Percentiles rank a stretch among this genome's conserved stretches.
Conservation (phyloP, 2,888 invertebrate species). For the Dorcus parallelipipedus region DNA sequence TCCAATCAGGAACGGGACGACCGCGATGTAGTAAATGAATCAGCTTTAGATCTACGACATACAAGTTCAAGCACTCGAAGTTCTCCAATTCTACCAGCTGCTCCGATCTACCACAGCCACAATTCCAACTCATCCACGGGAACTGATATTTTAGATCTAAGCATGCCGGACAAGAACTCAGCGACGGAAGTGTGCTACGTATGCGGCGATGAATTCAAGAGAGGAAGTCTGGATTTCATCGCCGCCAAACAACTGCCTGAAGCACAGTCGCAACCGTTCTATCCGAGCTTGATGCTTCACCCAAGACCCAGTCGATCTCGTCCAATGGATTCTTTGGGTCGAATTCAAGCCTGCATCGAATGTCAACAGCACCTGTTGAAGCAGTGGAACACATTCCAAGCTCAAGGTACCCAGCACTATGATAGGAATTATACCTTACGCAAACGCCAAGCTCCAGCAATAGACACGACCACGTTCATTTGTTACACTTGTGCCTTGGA, state of each 20-base stretch:
- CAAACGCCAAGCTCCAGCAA: slow-evolving; percentile 66
- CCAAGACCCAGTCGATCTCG: slow-evolving; percentile 81
- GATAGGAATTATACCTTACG: slow-evolving; percentile 80
- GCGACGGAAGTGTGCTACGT: slow-evolving; percentile 88
- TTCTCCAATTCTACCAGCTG: slow-evolving; percentile 39
- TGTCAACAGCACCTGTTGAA: slow-evolving; percentile 83
- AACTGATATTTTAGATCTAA: slow-evolving; percentile 81
- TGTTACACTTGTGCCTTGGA: slow-evolving; percentile 87
- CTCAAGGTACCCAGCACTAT: slow-evolving; percentile 65
- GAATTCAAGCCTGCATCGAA: slow-evolving; percentile 75
- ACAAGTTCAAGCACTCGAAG: slow-evolving; percentile 53
- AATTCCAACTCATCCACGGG: slow-evolving; percentile 59
- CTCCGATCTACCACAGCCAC: slow-evolving; percentile 43
- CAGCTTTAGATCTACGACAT: slow-evolving; percentile 57
- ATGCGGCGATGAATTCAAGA: slow-evolving; percentile 83
- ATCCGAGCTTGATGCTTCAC: slow-evolving; percentile 74
- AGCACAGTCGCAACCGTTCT: slow-evolving; percentile 59
- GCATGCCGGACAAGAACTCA: slow-evolving; percentile 91
- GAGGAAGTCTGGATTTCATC: slow-evolving; percentile 74
- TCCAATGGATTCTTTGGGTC: slow-evolving; percentile 78
- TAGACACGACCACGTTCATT: slow-evolving; percentile 71
- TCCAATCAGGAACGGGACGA: slow-evolving; percentile 35
- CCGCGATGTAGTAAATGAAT: slow-evolving; percentile 37
- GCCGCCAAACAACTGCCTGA: slow-evolving; percentile 56
- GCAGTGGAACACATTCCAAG: slow-evolving; percentile 76